phyloP scores from a whole-genome alignment of 2,113 vertebrate genomes.

The Megatriorchis doriae region DNA sequence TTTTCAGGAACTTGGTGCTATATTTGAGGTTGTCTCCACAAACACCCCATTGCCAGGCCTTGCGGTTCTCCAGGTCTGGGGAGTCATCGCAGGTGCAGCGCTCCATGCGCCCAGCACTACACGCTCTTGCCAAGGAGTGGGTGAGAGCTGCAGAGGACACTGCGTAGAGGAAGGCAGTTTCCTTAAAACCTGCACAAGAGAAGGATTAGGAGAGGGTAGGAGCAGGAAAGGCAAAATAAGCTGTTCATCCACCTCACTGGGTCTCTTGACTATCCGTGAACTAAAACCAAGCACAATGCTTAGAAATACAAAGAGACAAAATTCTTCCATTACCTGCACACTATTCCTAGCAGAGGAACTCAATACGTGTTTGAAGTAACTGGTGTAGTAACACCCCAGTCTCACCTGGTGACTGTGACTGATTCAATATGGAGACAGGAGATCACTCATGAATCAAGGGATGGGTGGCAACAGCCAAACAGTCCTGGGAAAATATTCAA shows the following conservation, averaged over 20 bases:
- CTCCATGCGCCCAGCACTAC: constrained; percentile 96
- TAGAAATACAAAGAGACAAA: not conserved
- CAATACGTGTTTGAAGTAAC: not conserved
- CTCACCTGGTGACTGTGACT: not conserved
- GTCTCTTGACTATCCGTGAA: not conserved
- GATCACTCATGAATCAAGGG: not conserved
- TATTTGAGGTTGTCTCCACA: constrained; percentile 98
- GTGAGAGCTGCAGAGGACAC: constrained; percentile 91
- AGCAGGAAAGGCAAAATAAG: not conserved
- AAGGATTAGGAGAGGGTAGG: not conserved
- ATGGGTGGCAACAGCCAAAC: not conserved
- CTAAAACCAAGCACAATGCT: not conserved
- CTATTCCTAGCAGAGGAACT: not conserved
- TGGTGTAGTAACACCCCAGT: not conserved
- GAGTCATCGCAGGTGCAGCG: constrained; percentile 97
- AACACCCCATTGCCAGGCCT: constrained; percentile 98
- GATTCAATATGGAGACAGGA: not conserved
- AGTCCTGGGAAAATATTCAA: not conserved
- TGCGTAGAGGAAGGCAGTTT: constrained; percentile 92
- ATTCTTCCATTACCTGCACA: not conserved
- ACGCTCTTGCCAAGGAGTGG: constrained; percentile 91
- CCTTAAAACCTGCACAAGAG: constrained; percentile 86
- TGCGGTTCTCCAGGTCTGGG: constrained; percentile 90
- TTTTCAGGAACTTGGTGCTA: constrained; percentile 94
- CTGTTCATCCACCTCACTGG: not conserved